Percentiles rank a stretch among this genome's conserved stretches.
phyloP scores from a whole-genome alignment of 2,113 vertebrate species.

The Danionella cerebrum region DNA sequence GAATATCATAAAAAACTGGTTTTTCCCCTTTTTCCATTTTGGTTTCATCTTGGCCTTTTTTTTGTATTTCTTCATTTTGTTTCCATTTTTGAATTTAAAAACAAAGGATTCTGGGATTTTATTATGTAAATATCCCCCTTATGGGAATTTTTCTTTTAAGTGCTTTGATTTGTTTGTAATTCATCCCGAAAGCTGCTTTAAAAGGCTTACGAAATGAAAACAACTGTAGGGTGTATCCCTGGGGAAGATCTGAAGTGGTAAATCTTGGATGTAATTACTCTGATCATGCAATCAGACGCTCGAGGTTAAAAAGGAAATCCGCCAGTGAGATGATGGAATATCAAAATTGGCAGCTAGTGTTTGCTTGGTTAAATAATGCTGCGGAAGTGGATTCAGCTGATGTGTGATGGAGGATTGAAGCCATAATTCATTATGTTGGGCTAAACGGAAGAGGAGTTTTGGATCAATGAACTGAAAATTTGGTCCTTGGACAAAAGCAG shows the following conservation, averaged over 20 bases:
- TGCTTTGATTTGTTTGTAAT: too few species aligned
- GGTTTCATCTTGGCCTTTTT: too few species aligned
- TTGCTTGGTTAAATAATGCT: not conserved
- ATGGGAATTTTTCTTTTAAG: too few species aligned
- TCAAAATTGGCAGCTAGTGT: not conserved
- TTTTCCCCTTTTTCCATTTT: too few species aligned
- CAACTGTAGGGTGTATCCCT: not conserved
- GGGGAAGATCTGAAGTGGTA: not conserved
- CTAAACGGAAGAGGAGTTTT: constrained; percentile 17
- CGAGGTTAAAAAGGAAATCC: not conserved
- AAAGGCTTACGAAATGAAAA: not conserved
- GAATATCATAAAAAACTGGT: too few species aligned
- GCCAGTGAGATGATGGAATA: not conserved
- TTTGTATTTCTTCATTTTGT: too few species aligned
- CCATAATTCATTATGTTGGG: constrained; percentile 14
- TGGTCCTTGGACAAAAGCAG: constrained; percentile 2
- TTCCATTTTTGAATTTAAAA: too few species aligned
- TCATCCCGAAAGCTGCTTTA: too few species aligned
- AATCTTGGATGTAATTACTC: too few species aligned
- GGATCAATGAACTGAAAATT: constrained; percentile 20
- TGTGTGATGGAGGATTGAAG: constrained; percentile 14
- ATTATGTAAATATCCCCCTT: too few species aligned
- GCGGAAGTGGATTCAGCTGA: not conserved
- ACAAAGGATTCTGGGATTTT: too few species aligned
- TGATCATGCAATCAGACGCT: not conserved